phyloP scores from a whole-genome alignment of 2,888 invertebrate genomes.

The Cartodere bifasciata region DNA sequence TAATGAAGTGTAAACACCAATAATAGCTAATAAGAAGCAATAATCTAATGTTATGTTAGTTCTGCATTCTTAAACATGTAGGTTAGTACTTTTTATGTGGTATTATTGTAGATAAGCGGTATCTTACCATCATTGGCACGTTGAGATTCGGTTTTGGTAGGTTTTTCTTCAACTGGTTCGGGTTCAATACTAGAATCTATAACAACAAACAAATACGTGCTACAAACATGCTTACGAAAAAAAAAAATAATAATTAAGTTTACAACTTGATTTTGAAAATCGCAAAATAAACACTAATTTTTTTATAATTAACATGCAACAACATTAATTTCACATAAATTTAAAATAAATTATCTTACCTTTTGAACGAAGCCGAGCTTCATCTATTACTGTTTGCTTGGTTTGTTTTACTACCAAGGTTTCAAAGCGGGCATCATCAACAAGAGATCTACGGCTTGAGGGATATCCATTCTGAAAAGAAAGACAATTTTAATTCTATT shows the following conservation, averaged over 20 bases:
- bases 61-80: no score
- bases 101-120: no score
- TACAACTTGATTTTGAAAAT: conserved; percentile 8
- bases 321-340: conserved; percentile 13
- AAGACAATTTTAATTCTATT: background rate
- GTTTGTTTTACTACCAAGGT: conserved; percentile 90
- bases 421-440: conserved; percentile 96
- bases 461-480: conserved; percentile 88
- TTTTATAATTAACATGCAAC: no score
- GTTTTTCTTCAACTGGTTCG: conserved; percentile 29
- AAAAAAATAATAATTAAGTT: conserved; percentile 11
- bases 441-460: conserved; percentile 86
- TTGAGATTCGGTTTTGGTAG: no score
- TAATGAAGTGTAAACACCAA: no score
- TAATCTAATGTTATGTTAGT: no score
- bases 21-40: no score
- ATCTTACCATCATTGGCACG: no score
- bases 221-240: no score
- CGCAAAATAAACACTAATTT: conserved; percentile 5
- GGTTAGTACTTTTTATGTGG: no score
- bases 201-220: conserved; percentile 21
- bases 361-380: conserved; percentile 78
- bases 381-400: conserved; percentile 83
- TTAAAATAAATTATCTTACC: conserved; percentile 43
- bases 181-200: conserved; percentile 34